Conservation (phyloP, 2,888 invertebrate genomes). For the Cylindroiulus punctatus region DNA sequence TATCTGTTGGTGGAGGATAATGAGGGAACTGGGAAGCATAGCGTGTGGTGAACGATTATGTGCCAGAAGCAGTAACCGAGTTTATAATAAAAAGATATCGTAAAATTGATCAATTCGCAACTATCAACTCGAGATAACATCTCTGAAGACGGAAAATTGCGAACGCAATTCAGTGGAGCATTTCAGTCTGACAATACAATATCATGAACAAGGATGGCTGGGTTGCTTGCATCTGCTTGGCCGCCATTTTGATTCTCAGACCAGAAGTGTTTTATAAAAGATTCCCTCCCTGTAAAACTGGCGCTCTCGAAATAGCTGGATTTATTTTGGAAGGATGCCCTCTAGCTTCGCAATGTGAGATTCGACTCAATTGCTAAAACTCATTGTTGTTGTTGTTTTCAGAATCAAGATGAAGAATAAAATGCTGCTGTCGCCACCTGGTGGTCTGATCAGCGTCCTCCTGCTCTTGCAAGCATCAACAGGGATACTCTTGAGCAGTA, state of each 20-base stretch:
- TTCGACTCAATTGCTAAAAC: neutral
- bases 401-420: constrained; percentile 34
- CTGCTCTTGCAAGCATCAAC: neutral
- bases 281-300: too few species aligned
- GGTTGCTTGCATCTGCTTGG: neutral
- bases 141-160: neutral
- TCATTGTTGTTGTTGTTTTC: neutral
- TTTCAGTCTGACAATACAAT: neutral
- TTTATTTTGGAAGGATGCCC: too few species aligned
- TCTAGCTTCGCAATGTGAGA: neutral
- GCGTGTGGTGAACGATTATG: neutral
- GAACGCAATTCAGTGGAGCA: neutral
- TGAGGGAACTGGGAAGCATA: neutral
- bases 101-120: neutral
- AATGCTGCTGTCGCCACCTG: neutral
- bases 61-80: neutral
- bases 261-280: neutral
- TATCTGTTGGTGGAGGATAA: neutral
- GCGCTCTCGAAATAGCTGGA: too few species aligned
- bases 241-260: neutral
- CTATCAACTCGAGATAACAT: neutral
- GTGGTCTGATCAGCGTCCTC: neutral
- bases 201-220: neutral
- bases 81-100: neutral
- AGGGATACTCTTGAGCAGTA: neutral